phyloP scores from a whole-genome alignment of 2,113 vertebrate species.

The Saimiri boliviensis region DNA sequence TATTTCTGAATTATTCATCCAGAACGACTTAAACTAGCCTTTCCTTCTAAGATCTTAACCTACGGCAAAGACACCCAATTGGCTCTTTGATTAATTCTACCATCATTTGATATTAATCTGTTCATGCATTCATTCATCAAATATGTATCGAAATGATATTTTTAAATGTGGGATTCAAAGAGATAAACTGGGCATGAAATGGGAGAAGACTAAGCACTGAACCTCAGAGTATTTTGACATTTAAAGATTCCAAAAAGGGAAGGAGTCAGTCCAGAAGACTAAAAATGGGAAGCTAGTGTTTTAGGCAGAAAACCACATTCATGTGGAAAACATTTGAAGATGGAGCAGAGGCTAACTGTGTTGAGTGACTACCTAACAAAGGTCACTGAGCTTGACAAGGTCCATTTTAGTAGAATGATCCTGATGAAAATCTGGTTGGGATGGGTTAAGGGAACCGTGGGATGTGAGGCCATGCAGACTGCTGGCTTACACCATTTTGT shows the following conservation, averaged over 20 bases:
- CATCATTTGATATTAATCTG: conserved; percentile 1
- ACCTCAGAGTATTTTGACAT: no score
- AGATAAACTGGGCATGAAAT: not conserved
- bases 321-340: not conserved
- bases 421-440: not conserved
- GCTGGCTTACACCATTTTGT: not conserved
- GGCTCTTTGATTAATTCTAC: conserved; percentile 41
- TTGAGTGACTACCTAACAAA: not conserved
- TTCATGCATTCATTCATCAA: not conserved
- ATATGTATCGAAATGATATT: conserved; percentile 32
- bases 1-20: conserved; percentile 49
- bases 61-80: not conserved
- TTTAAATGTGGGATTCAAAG: not conserved
- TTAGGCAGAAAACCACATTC: not conserved
- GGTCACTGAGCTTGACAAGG: not conserved
- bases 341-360: not conserved
- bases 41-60: not conserved
- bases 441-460: not conserved
- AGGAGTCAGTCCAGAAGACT: not conserved
- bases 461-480: not conserved
- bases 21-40: conserved; percentile 3
- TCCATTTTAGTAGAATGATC: not conserved
- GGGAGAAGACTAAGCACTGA: not conserved
- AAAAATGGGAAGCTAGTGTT: not conserved
- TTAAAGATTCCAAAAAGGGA: not conserved